These are phyloP conservation scores for Polyodon spathula DNA, from an alignment of 2,113 vertebrate species.

Conservation along the genomic window DNA sequence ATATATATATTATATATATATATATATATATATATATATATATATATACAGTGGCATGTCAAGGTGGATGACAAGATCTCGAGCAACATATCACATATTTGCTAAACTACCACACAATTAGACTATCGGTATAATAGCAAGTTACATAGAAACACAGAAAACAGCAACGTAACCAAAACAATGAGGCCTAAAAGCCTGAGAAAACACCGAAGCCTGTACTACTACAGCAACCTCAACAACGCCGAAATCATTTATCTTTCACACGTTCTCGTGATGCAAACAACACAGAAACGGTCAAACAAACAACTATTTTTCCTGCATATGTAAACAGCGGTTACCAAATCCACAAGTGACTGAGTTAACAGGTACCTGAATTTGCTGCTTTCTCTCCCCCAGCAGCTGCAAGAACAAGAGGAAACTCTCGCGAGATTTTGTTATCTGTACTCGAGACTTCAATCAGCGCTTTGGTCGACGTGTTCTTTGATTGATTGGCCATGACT, in stretches of 20 bases:
- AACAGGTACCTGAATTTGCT: neutral
- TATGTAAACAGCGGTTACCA: too few relatives aligned
- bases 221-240: neutral
- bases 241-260: constrained; percentile 1
- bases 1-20: too few relatives aligned
- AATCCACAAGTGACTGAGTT: neutral
- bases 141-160: neutral
- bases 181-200: neutral
- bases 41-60: too few relatives aligned
- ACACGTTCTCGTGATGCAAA: constrained; percentile 29
- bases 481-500: neutral
- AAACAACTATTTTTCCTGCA: too few relatives aligned
- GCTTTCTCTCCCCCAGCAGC: neutral
- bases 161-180: neutral
- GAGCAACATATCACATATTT: neutral
- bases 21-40: too few relatives aligned
- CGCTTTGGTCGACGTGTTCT: too few relatives aligned
- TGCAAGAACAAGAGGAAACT: neutral
- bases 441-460: too few relatives aligned
- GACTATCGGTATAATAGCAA: neutral
- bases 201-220: neutral
- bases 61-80: neutral
- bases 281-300: constrained; percentile 31
- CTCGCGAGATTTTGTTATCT: neutral
- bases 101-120: neutral